These are phyloP conservation scores for Hyaena hyaena DNA, from an alignment of 2,113 vertebrate species.

Conservation along the genomic window DNA sequence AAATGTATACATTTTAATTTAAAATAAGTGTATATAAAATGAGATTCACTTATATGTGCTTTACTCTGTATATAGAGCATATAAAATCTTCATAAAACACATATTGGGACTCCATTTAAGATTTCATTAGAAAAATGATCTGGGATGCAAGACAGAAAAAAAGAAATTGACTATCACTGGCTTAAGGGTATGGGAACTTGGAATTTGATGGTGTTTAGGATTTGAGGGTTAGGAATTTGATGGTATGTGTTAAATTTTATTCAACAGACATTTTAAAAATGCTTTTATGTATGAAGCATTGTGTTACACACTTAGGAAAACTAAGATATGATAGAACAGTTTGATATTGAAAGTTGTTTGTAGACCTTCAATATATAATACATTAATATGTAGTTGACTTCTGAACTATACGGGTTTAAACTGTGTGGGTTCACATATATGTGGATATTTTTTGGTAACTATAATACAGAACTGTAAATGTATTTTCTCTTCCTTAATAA, in stretches of 20 bases:
- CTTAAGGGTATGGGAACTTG: not conserved
- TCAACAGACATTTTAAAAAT: not conserved
- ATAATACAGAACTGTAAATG: not conserved
- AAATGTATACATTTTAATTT: not conserved
- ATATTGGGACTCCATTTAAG: not conserved
- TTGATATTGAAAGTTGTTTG: not conserved
- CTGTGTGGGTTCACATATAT: not conserved
- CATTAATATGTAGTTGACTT: not conserved
- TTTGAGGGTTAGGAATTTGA: not conserved
- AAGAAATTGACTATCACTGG: not conserved
- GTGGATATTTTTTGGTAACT: not conserved
- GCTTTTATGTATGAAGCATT: not conserved
- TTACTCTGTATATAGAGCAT: not conserved
- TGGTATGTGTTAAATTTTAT: not conserved
- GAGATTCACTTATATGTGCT: not conserved
- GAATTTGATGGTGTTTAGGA: not conserved
- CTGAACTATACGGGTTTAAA: not conserved
- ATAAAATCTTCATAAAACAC: not conserved
- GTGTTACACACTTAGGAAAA: not conserved
- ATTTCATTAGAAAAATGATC: not conserved
- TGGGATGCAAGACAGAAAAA: not conserved
- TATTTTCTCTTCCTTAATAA: not conserved
- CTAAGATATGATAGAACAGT: not conserved
- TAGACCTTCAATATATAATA: not conserved
- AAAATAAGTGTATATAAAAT: conserved; percentile 4